Evolutionary conservation across 1,140 invertebrate genomes (phyloP).

Genomic region (Nasonia longicornis): DNA sequence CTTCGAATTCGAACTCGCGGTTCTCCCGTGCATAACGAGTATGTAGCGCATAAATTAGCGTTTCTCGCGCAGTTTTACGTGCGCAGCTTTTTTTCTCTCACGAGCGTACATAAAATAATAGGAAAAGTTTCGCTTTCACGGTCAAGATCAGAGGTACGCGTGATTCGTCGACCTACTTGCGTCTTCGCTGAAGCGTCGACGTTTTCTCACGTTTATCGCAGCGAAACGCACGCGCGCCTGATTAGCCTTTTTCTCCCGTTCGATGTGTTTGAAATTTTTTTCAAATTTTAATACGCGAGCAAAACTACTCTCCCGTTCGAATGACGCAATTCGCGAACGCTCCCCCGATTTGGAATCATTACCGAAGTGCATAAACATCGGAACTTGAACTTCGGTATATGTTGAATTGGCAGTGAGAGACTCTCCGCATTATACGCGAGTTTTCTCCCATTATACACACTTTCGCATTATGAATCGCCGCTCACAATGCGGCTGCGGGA

Average conservation of each 20-base stretch:
- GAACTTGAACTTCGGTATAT: neutral
- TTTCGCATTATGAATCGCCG: too few relatives aligned
- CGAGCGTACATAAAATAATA: neutral
- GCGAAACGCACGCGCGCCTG: neutral
- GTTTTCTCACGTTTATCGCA: neutral
- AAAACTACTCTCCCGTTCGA: too few relatives aligned
- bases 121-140: conserved; percentile 20
- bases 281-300: too few relatives aligned
- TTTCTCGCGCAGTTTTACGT: neutral
- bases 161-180: conserved; percentile 14
- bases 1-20: too few relatives aligned
- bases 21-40: too few relatives aligned
- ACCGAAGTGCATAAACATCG: neutral
- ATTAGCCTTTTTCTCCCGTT: neutral
- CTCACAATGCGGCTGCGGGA: too few relatives aligned
- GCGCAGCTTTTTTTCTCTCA: neutral
- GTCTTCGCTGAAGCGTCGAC: neutral
- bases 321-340: neutral
- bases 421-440: too few relatives aligned
- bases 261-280: too few relatives aligned
- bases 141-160: conserved; percentile 3
- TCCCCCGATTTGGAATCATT: neutral
- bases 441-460: too few relatives aligned
- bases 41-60: neutral
- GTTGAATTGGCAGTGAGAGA: too few relatives aligned